Conservation (phyloP, 2,797 vertebrate species). For the Remorina albescens region DNA sequence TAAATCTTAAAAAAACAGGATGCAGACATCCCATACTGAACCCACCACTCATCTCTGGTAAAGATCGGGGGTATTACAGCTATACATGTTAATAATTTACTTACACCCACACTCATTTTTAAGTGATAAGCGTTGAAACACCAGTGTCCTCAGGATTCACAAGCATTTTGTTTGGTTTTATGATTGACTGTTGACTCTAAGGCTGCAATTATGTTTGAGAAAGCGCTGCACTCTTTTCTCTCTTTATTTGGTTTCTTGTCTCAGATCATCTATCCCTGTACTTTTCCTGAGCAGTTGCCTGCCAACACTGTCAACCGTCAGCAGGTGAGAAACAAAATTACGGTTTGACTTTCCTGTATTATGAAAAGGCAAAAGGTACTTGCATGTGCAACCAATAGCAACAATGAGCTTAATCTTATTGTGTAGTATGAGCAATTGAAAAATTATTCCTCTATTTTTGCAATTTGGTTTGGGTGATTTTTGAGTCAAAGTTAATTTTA, state of each 20-base stretch:
- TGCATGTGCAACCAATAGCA: no score
- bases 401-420: background rate
- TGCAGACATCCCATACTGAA: no score
- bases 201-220: constrained; percentile 47
- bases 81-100: constrained; percentile 56
- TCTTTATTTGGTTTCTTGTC: constrained; percentile 34
- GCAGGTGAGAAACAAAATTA: constrained; percentile 56
- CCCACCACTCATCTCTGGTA: rapidly evolving
- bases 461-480: background rate
- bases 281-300: constrained; percentile 40
- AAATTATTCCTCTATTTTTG: background rate
- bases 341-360: background rate
- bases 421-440: background rate
- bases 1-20: background rate
- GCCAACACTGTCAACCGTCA: constrained; percentile 53
- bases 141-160: background rate
- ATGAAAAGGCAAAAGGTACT: background rate
- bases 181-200: background rate
- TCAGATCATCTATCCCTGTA: constrained; percentile 50
- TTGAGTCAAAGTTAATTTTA: background rate
- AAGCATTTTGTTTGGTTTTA: constrained; percentile 3
- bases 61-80: background rate
- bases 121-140: constrained; percentile 10
- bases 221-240: constrained; percentile 27
- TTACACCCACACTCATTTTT: constrained; percentile 27